These are phyloP conservation scores for Dione vanillae DNA, from an alignment of 2,888 invertebrate genomes.

Conservation along the genomic window DNA sequence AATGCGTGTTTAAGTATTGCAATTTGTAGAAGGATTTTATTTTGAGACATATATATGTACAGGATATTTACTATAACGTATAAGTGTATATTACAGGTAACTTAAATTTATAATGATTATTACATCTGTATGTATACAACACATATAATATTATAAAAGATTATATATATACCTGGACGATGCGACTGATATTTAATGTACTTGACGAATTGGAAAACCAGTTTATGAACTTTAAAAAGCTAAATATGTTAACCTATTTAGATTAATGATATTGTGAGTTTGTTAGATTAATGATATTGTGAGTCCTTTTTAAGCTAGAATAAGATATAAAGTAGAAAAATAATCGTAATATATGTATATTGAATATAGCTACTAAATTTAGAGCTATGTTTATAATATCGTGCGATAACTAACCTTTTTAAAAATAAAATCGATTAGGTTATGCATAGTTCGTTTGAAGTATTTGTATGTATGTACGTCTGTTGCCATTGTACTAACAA, in stretches of 20 bases:
- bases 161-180: no score
- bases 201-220: neutral
- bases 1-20: neutral
- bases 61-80: neutral
- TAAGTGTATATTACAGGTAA: neutral
- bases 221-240: neutral
- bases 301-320: no score
- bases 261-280: neutral
- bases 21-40: neutral
- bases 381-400: no score
- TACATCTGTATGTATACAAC: neutral
- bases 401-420: neutral
- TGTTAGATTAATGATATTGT: no score
- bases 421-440: neutral
- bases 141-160: no score
- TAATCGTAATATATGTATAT: no score
- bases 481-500: conserved; percentile 9
- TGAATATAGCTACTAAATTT: no score
- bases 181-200: no score
- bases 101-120: neutral
- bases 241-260: neutral
- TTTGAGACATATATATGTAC: neutral
- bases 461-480: neutral
- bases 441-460: neutral
- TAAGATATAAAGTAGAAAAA: no score